Conservation (phyloP, 2,113 vertebrate species). For the Cygnus buccinator region DNA sequence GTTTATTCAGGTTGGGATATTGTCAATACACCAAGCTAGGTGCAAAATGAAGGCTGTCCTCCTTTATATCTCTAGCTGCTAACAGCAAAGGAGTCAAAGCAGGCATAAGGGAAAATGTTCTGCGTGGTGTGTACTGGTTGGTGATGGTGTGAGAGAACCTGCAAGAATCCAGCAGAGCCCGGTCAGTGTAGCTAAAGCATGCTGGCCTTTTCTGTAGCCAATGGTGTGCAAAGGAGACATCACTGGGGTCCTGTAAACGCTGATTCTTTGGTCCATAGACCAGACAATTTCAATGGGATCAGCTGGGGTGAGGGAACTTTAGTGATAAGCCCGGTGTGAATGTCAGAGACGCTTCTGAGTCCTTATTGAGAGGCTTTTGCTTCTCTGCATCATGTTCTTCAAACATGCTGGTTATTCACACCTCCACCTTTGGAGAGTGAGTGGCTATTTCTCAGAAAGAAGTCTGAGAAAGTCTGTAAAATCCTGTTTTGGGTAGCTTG, state of each 20-base stretch:
- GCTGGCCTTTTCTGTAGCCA: not conserved
- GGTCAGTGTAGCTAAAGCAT: not conserved
- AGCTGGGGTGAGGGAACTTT: not conserved
- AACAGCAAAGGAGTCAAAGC: not conserved
- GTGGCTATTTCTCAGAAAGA: not conserved
- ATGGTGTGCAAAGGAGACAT: not conserved
- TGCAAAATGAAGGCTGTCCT: not conserved
- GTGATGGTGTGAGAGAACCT: not conserved
- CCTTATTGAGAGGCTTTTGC: not conserved
- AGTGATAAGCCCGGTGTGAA: not conserved
- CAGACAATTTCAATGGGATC: not conserved
- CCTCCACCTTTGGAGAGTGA: not conserved
- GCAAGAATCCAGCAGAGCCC: not conserved
- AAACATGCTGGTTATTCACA: not conserved
- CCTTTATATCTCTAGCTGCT: not conserved
- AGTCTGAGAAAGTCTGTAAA: not conserved
- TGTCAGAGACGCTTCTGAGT: rapidly evolving
- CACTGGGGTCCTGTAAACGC: not conserved
- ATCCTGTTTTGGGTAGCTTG: not conserved
- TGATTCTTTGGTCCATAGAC: not conserved
- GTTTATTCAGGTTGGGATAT: not conserved
- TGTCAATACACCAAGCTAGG: not conserved
- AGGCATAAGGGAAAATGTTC: not conserved
- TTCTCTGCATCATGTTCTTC: not conserved
- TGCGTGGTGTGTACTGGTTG: not conserved